Base-by-base conservation (phyloP, 2,888 invertebrate species). In the Ormyrus rosae region DNA sequence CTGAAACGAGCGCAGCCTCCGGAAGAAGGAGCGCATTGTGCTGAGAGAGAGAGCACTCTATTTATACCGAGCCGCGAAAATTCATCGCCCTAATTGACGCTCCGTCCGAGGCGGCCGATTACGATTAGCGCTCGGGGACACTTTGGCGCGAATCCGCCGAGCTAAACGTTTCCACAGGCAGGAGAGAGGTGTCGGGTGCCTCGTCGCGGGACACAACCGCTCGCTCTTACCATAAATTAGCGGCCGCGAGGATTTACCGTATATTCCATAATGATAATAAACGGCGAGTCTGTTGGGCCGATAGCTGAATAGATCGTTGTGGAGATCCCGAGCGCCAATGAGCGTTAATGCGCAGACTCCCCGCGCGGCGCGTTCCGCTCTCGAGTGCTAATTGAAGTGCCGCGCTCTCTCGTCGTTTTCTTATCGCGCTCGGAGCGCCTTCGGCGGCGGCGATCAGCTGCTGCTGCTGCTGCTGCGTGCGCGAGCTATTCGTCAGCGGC, bases 391-490 rank as follows among this genome's bases (percentile, higher is more conserved):
- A 63, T 46, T 63, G 11, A 46, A 46, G 10, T 6, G 6, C 46
- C 11, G 11, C 34, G n/a, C 34, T 45, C 46, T 8, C 53, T 10
- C 11, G 45, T n/a, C 56, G 48, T 63, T 64, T 51, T 65, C 65
- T 65, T 68, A 60, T 67, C 69, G 79, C 73, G 77, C 79, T 79
- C 73, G 69, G n/a, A 74, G 79, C 79, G 79, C 77, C 77, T 77
- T 77, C 64, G 48, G 46, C n/a, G 48, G 46, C n/a, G 46, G 65
- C 51, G 50, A 67, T 65, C 58, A 65, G 73, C 64, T 55, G 63
- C 53, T 9, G 51, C 53, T 8, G 45, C 34, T 3, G 34, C 34
- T 58, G 7, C 34, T 34, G 34, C 34, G 34, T 34, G 34, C 34
- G 34, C 34, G 34, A 34, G 34, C 34, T 2, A 34, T 70, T 70